These are phyloP conservation scores for Drosophila limbata DNA, from an alignment of 2,888 invertebrate genomes.

Conservation along the genomic window DNA sequence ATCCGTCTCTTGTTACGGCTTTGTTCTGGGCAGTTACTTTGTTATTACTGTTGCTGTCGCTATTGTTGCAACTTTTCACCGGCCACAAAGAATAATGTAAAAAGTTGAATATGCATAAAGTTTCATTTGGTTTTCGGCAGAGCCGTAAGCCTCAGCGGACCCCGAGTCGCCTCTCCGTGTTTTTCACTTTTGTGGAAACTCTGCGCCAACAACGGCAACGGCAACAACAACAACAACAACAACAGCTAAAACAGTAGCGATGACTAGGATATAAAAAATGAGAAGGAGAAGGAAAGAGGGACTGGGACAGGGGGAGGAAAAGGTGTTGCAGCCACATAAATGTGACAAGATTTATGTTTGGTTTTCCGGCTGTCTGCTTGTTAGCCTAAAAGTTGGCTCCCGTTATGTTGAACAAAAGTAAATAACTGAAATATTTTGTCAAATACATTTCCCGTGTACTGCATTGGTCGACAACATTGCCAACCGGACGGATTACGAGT, in stretches of 20 bases:
- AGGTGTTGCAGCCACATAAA: constrained; percentile 68
- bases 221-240: constrained; percentile 15
- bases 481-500: constrained; percentile 18
- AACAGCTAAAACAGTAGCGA: constrained; percentile 36
- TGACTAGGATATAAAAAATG: constrained; percentile 28
- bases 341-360: constrained; percentile 78
- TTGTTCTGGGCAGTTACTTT: constrained; percentile 38
- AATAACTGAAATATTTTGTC: constrained; percentile 76
- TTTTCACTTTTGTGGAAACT: constrained; percentile 49
- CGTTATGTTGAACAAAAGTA: constrained; percentile 58
- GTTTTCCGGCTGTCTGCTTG: constrained; percentile 74
- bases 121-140: constrained; percentile 69
- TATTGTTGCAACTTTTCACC: constrained; percentile 54
- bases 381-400: constrained; percentile 72
- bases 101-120: constrained; percentile 81
- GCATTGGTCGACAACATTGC: constrained; percentile 28
- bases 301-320: constrained; percentile 4
- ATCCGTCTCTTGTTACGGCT: constrained; percentile 9
- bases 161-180: constrained; percentile 19
- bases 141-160: constrained; percentile 32
- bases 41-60: constrained; percentile 34
- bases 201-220: constrained; percentile 11
- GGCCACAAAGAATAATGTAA: constrained; percentile 78
- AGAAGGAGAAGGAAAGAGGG: background rate
- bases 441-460: constrained; percentile 59